Percentiles rank a stretch among this genome's conserved stretches.
These are phyloP conservation scores for Lathronympha strigana DNA, from an alignment of 2,888 invertebrate species.

Conservation along the genomic window DNA sequence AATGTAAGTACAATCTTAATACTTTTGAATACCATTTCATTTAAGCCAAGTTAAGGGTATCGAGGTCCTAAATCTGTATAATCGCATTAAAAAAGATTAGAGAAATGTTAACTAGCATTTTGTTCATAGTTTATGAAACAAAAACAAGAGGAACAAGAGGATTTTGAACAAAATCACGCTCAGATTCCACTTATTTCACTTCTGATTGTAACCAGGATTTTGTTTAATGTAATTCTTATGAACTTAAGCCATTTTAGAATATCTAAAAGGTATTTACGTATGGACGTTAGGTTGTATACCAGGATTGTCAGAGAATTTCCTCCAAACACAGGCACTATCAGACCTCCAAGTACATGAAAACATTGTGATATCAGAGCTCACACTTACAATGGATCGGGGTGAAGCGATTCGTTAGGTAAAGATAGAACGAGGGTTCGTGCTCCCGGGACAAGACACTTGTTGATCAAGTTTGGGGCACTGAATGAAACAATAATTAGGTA, in stretches of 20 bases:
- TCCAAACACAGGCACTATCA: no score
- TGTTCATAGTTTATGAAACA: background rate
- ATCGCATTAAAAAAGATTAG: background rate
- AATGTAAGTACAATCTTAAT: no score
- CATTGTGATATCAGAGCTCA: no score
- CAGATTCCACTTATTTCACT: constrained; percentile 1
- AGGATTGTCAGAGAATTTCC: no score
- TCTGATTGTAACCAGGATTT: background rate
- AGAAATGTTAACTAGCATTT: no score
- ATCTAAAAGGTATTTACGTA: background rate
- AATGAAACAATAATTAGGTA: constrained; percentile 17
- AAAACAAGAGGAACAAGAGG: background rate
- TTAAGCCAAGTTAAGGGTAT: background rate
- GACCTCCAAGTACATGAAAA: no score
- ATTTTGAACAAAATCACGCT: background rate
- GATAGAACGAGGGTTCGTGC: background rate
- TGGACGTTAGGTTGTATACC: no score
- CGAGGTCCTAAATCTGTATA: background rate
- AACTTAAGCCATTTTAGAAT: constrained; percentile 2
- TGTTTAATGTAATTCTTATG: background rate
- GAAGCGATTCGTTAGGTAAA: background rate
- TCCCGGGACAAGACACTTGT: constrained; percentile 55
- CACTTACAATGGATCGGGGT: no score
- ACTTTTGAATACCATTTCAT: no score
- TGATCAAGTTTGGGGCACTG: constrained; percentile 52